Base-by-base conservation (phyloP, 2,113 vertebrate genomes). In the Loxodonta africana region DNA sequence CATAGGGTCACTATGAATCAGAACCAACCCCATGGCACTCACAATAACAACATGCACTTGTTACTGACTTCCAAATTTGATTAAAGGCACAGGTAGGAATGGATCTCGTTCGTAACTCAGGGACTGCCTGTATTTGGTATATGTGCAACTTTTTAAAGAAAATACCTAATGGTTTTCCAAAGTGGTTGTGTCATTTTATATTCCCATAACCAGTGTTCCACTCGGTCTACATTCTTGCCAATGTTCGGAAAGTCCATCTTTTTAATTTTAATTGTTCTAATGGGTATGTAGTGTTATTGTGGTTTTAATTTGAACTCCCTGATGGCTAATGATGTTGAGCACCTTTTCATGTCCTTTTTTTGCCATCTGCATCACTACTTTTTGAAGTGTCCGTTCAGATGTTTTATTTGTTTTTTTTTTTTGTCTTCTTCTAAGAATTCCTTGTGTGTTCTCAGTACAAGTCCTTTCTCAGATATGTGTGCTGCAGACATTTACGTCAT, bases 291-390 rank as follows among this genome's bases (percentile, higher is more conserved):
- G 8, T 62, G 0, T 33, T 83, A 53, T 41, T 62, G 33, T 73
- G 63, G 8, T 57, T 96, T 97, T 65, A 17, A 21, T 94, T 84
- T 73, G 25, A 37, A 23, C 65, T 94, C 73, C 20, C 73, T 93
- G 12, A 86, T 90, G 37, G 63, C 63, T 85, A 46, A 57, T 80
- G 25, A 60, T 83, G 25, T 30, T 77, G 15, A 67, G 28, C 28
- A 82, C 4, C 11, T 74, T 77, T 48, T 69, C 51, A 53, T 74
- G 9, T 67, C 41, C 33, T 85, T 82, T 44, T 95, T 71, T 94
- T 94, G 2, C 26, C 10, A 85, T 76, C 81, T 77, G 5, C 69
- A 28, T 69, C 30, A 77, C 4, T 28, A 83, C n/a, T 28, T 65
- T 48, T 73, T 80, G 25, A 85, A 37, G 9, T 77, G 12, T 84